Base-by-base conservation (phyloP, 2,888 invertebrate genomes). In the Nasonovia ribisnigri region DNA sequence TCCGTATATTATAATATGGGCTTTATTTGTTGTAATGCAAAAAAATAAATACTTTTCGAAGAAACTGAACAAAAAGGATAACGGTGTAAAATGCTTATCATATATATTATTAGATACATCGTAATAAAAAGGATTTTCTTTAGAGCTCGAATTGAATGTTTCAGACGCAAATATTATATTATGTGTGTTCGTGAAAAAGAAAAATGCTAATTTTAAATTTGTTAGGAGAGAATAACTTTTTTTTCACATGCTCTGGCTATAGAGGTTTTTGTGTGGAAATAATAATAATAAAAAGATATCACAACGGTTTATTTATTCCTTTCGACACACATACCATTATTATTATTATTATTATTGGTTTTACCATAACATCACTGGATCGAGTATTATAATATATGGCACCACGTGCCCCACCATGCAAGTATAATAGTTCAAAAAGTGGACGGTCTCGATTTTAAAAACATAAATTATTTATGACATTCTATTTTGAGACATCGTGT, bases 381-480 rank as follows among this genome's bases (percentile, higher is more conserved):
- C 8, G 13, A 77, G 77, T 77, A 20, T 77, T 77, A 36, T 77
- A 20, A 77, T 36, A 36, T 42, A 77, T 77, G 20, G 36, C 36
- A 36, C 20, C 20, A 46, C 16, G 86, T 86, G 86, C 16, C 16
- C 43, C 86, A 13, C 24, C n/a, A 46, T 86, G 13, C 29, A 46
- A 86, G 29, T 11, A 24, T 36, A 42, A 36, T 48, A 77, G 24
- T 84, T 54, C 36, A 42, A 84, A 84, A 91, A 84, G 84, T 84
- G 16, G 51, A 51, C 11, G 29, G 42, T 84, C 84, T 84, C 16
- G 36, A 90, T 46, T 60, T n/a, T 60, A 36, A 36, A 29, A 57
- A 42, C 54, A 89, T 10, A 89, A 89, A 89, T 89, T 42, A 29
- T 89, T 89, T 89, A 89, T 89, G 89, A 43, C 29, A 46, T 86